Percentiles rank a stretch among this genome's conserved stretches.
Conservation (phyloP, 2,113 vertebrate genomes). For the Canis aureus region DNA sequence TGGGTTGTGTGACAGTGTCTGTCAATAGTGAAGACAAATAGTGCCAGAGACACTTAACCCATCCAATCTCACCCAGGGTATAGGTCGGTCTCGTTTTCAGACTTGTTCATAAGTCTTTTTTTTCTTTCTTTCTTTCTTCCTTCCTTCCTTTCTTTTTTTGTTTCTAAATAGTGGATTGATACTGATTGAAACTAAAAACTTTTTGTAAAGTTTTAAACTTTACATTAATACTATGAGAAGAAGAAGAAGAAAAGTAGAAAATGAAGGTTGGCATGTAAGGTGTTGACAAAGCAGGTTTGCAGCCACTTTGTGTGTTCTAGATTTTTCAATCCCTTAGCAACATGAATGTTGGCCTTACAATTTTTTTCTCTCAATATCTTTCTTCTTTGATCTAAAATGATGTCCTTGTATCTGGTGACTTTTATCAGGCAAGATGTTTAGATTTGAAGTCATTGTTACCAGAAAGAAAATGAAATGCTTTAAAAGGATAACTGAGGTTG, state of each 20-base stretch:
- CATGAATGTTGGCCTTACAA: conserved; percentile 66
- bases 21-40: conserved; percentile 95
- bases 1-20: conserved; percentile 94
- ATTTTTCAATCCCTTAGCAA: conserved; percentile 81
- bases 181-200: conserved; percentile 89
- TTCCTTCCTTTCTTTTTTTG: conserved; percentile 62
- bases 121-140: conserved; percentile 77
- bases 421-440: conserved; percentile 64
- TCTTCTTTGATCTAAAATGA: conserved; percentile 79
- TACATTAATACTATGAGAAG: conserved; percentile 85
- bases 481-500: background rate
- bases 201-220: conserved; percentile 88
- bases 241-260: conserved; percentile 86
- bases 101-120: conserved; percentile 91
- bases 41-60: conserved; percentile 93
- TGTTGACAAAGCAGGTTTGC: conserved; percentile 89
- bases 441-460: conserved; percentile 35
- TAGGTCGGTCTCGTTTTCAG: conserved; percentile 94
- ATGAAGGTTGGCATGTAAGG: conserved; percentile 88
- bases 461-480: conserved; percentile 33
- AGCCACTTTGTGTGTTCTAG: conserved; percentile 90
- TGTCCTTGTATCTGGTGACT: conserved; percentile 71
- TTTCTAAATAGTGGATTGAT: conserved; percentile 89
- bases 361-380: conserved; percentile 73
- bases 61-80: conserved; percentile 94